A percentile compares a stretch with the other conserved stretches of the same genome.
phyloP scores from a whole-genome alignment of 2,888 invertebrate genomes.

The Hydrotaea cyrtoneurina region DNA sequence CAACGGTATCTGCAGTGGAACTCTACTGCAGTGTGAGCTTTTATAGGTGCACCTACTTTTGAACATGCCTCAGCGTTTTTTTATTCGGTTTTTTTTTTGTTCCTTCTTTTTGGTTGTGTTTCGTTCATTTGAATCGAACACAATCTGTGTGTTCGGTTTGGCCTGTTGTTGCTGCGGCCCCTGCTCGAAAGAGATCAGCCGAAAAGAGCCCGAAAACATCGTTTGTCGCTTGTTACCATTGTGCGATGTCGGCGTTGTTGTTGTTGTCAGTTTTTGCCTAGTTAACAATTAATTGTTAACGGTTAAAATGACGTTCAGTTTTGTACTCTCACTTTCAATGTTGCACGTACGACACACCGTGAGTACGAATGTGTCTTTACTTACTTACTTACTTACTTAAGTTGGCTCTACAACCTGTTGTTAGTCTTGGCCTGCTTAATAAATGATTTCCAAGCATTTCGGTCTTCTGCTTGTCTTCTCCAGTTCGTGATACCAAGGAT shows the following conservation, averaged over 20 bases:
- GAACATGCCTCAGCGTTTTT: slow-evolving; percentile 60
- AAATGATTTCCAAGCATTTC: too few species aligned
- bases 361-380: slow-evolving; percentile 37
- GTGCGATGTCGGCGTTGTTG: slow-evolving; percentile 13
- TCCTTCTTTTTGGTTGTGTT: slow-evolving; percentile 46
- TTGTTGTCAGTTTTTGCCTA: slow-evolving; percentile 42
- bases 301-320: slow-evolving; percentile 43
- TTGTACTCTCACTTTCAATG: slow-evolving; percentile 64
- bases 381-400: too few species aligned
- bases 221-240: slow-evolving; percentile 9
- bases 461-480: too few species aligned
- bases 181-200: slow-evolving; percentile 59
- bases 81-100: slow-evolving; percentile 30
- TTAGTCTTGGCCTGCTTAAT: too few species aligned
- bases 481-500: too few species aligned
- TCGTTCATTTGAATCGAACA: not conserved
- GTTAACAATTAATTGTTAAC: slow-evolving; percentile 51
- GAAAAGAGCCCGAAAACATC: slow-evolving; percentile 20
- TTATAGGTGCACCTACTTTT: slow-evolving; percentile 68
- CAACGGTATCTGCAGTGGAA: slow-evolving; percentile 66
- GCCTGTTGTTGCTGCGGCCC: slow-evolving; percentile 13
- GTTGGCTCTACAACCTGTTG: too few species aligned
- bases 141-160: slow-evolving; percentile 4
- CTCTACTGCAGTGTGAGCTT: slow-evolving; percentile 60
- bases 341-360: slow-evolving; percentile 30